Base-by-base conservation (phyloP, 2,888 invertebrate genomes). In the Orthosia cruda region DNA sequence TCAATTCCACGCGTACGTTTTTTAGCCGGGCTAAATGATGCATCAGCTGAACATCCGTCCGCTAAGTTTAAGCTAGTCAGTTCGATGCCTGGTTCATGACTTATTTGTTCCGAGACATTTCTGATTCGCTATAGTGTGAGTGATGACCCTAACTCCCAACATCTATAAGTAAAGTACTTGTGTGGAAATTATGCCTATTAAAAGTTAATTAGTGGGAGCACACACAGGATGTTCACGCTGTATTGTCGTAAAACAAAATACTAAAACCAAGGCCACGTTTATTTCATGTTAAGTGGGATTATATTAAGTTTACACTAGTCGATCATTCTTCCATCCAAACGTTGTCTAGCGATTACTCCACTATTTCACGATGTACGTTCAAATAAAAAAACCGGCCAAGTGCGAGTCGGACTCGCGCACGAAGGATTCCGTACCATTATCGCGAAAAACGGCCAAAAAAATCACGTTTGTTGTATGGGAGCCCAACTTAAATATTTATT, bases 181-280 rank as follows among this genome's bases (percentile, higher is more conserved):
- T 80, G 75, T 85, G 71, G 80, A 86, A 89, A 88, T 88, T 83
- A 85, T 84, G 81, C 82, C 88, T 85, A 89, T 89, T 90, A 89
- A 88, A 90, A 83, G 80, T 88, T 88, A 90, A 90, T 89, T 89
- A 88, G 88, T 85, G 81, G 78, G 75, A 77, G 82, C 79, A 76
- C 67, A 81, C 82, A 81, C 87, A 89, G 90, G 90, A 91, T 89
- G 89, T 78, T 85, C 85, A 62, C 80, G 70, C 80, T 59, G 82
- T 70, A 85, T 82, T 85, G 83, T 87, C 86, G 85, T 89, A 88
- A 90, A 91, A 86, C 82, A 85, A 87, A 84, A 85, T 81, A 81
- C 82, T 83, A 71, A 81, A 80, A 85, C 83, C 87, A 78, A 88
- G 80, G 85, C 80, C 76, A 71, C 69, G 84, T 89, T 87, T 85